Evolutionary conservation across 2,113 vertebrate genomes (phyloP), one percentile per base, ranked within the genome.

Genomic region (Etia nguti): DNA sequence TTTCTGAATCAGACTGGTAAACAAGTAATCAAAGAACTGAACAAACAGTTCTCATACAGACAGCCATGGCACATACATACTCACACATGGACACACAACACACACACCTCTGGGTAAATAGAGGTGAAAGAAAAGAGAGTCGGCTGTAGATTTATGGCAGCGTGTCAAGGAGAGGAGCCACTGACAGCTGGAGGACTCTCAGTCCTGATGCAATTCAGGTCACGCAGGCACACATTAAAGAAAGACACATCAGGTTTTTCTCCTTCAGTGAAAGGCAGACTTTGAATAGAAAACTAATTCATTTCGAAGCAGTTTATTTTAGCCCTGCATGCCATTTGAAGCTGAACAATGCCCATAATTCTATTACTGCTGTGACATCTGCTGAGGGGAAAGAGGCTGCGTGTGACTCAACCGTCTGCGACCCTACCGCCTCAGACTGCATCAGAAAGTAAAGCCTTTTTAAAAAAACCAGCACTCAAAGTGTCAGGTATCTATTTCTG

Each of bases 171-270:
- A 88, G 86, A 89, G 22, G 79, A 65, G 16, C 57, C 46, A 70
- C 70, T 55, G 86, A 91, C 93, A 91, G 90, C 90, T 88, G 90
- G 84, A 89, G 82, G 82, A 89, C 90, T 80, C 90, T 62, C 22
- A 46, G 82, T 70, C 60, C 34, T 80, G 82, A 87, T 22, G 48
- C 79, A 87, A 84, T 62, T 79, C 54, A 68, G 59, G 77, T 89
- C 80, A 31, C 11, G 4, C 43, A 75, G 70, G 6, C 9, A 18
- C 43, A 75, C 24, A 48, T 20, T 75, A 26, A 75, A 29, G 70
- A 75, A 75, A 75, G 70, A 2, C 31, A 83, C 75, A 57, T 77
- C 36, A 81, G 55, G 48, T 86, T 31, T 70, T 26, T 6, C 41
- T 46, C 41, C 22, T 48, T 48, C 70, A 50, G 26, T 77, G 26